Evolutionary conservation across 2,888 invertebrate species (phyloP).

Genomic region (Philereme vetulata): DNA sequence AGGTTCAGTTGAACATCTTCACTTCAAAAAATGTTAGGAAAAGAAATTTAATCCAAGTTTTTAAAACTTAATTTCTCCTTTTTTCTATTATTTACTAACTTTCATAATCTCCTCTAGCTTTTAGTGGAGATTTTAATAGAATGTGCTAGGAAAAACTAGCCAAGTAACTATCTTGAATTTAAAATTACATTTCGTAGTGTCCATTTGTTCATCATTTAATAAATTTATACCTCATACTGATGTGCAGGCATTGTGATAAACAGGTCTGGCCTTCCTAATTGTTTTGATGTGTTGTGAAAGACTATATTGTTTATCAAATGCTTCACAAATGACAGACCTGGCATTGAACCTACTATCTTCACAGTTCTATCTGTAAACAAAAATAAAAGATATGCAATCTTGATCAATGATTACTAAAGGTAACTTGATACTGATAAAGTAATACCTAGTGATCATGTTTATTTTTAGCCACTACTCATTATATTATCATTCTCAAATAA

Average conservation of each 20-base stretch:
- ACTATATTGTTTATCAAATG: constrained; percentile 85
- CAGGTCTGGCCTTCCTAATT: constrained; percentile 85
- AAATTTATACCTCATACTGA: constrained; percentile 81
- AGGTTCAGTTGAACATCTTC: too few relatives aligned
- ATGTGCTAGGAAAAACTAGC: too few relatives aligned
- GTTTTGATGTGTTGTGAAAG: constrained; percentile 81
- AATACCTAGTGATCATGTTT: neutral
- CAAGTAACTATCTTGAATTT: too few relatives aligned
- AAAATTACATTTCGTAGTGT: neutral
- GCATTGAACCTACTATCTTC: constrained; percentile 84
- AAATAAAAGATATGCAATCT: neutral
- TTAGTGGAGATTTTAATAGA: too few relatives aligned
- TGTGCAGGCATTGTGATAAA: constrained; percentile 85
- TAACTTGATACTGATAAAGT: constrained; percentile 4
- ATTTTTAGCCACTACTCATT: neutral
- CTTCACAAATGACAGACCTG: constrained; percentile 83
- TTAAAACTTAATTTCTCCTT: too few relatives aligned
- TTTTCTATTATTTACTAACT: too few relatives aligned
- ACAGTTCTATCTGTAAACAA: constrained; percentile 77
- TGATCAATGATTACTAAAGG: too few relatives aligned
- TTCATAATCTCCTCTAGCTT: too few relatives aligned
- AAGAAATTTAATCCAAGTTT: too few relatives aligned
- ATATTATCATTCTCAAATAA: too few relatives aligned
- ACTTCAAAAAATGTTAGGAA: too few relatives aligned
- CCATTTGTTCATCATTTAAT: neutral